Evolutionary conservation across 2,113 vertebrate genomes (phyloP).

Genomic region (Canis aureus): DNA sequence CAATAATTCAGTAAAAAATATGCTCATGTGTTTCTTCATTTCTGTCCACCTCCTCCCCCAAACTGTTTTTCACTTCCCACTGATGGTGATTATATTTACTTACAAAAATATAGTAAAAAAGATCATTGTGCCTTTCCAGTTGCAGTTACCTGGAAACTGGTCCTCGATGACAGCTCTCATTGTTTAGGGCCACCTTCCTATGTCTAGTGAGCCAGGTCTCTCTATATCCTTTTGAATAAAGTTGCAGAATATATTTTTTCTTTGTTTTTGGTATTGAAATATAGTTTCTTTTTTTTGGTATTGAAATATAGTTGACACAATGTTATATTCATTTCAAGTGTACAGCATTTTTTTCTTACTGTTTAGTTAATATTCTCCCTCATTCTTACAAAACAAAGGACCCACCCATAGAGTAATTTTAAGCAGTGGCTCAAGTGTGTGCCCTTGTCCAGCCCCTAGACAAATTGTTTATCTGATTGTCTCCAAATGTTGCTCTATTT

Average conservation of each 20-base stretch:
- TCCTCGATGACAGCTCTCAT: not conserved
- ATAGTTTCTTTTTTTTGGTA: not conserved
- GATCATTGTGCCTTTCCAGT: not conserved
- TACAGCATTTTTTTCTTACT: not conserved
- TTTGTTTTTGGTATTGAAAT: too few species aligned
- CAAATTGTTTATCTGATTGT: not conserved
- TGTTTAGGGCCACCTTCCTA: not conserved
- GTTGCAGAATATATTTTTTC: not conserved
- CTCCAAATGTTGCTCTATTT: not conserved
- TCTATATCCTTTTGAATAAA: not conserved
- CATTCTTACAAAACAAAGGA: not conserved
- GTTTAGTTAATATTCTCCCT: not conserved
- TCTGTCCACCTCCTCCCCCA: not conserved
- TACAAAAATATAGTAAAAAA: not conserved
- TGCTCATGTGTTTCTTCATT: conserved; percentile 35
- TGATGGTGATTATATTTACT: conserved; percentile 45
- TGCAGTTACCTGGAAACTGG: not conserved
- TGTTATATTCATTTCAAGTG: not conserved
- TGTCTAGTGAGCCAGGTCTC: not conserved
- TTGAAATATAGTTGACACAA: not conserved
- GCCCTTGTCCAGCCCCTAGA: not conserved
- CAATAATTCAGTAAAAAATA: conserved; percentile 55
- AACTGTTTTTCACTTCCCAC: conserved; percentile 35
- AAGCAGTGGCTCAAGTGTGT: not conserved
- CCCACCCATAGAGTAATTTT: not conserved